phyloP scores from a whole-genome alignment of 1,140 invertebrate genomes.

The Manduca sexta region DNA sequence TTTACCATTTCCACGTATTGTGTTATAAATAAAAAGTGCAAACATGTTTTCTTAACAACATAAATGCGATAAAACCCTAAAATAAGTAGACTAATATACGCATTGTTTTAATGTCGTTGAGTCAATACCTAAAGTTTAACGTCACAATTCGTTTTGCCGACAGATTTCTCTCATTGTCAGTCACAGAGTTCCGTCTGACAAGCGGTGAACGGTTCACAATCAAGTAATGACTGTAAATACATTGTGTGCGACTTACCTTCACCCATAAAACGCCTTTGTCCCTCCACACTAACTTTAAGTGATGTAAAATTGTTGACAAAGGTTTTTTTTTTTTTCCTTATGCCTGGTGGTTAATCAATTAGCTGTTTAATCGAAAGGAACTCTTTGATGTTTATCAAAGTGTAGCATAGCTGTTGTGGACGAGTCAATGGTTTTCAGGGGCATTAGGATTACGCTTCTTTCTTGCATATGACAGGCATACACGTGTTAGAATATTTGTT shows the following conservation, averaged over 20 bases:
- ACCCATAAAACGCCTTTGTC: conserved; percentile 4
- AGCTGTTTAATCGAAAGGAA: conserved; percentile 39
- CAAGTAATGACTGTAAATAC: neutral
- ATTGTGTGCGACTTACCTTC: conserved; percentile 1
- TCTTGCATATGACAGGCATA: neutral
- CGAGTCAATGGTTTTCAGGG: conserved; percentile 49
- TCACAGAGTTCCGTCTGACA: too few relatives aligned
- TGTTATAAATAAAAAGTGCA: too few relatives aligned
- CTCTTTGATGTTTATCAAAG: conserved; percentile 49
- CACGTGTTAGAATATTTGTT: neutral
- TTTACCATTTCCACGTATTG: too few relatives aligned
- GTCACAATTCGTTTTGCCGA: too few relatives aligned
- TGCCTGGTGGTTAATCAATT: conserved; percentile 29
- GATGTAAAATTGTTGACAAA: neutral
- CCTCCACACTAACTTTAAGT: neutral
- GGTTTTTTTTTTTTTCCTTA: neutral
- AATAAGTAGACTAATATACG: too few relatives aligned
- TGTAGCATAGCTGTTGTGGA: conserved; percentile 38
- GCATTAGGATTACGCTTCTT: conserved; percentile 7
- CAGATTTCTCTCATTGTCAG: too few relatives aligned
- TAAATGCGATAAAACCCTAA: too few relatives aligned
- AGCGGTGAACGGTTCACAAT: too few relatives aligned
- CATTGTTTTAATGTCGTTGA: too few relatives aligned
- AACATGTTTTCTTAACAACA: too few relatives aligned
- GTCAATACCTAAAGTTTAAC: too few relatives aligned